These are phyloP conservation scores for Panurus biarmicus DNA, from an alignment of 2,113 vertebrate species.

Conservation along the genomic window DNA sequence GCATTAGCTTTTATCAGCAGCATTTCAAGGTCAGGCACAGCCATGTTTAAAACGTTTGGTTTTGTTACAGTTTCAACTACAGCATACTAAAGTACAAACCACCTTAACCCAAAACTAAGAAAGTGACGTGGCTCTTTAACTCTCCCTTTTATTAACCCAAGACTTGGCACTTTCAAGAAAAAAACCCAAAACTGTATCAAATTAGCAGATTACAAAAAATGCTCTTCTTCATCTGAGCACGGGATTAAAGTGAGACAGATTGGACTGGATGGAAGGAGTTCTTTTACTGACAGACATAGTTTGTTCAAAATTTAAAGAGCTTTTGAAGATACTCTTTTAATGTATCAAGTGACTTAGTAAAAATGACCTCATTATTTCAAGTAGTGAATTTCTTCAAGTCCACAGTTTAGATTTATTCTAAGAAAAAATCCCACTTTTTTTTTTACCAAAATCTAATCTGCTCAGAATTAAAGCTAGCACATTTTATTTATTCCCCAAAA, in stretches of 20 bases:
- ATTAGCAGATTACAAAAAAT: neutral
- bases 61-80: slow-evolving; percentile 1
- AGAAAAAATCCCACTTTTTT: fast-evolving
- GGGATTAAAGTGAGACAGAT: neutral
- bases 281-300: neutral
- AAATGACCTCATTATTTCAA: neutral
- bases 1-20: slow-evolving; percentile 78
- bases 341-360: neutral
- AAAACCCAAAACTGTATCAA: neutral
- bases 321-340: neutral
- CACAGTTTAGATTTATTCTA: neutral
- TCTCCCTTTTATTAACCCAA: neutral
- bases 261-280: neutral
- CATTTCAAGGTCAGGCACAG: slow-evolving; percentile 70
- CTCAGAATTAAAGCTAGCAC: neutral
- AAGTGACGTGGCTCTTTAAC: neutral
- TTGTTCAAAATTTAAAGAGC: neutral
- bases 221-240: neutral
- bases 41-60: neutral
- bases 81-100: neutral
- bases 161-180: neutral
- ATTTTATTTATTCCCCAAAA: neutral
- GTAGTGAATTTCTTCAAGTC: neutral
- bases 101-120: neutral
- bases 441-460: neutral